Percentiles rank a stretch among this genome's conserved stretches.
Evolutionary conservation across 2,797 vertebrate species (phyloP).

Genomic region (Trachops cirrhosus): DNA sequence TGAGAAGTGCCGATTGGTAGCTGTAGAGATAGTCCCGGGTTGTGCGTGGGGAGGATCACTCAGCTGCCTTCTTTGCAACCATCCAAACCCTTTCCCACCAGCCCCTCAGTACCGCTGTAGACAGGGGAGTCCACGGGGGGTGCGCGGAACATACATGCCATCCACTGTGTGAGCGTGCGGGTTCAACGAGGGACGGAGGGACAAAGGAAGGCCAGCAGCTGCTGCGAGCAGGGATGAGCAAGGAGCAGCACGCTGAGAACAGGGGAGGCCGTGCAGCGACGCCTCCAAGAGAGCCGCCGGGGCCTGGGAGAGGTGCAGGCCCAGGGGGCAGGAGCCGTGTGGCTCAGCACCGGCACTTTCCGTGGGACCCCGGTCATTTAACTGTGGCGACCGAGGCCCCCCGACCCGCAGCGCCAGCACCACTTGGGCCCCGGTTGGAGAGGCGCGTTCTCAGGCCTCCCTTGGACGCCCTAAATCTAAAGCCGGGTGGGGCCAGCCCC

Average conservation of each 20-base stretch:
- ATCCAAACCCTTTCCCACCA: background rate
- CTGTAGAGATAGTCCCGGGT: background rate
- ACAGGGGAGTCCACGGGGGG: background rate
- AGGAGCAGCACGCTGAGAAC: fast-evolving
- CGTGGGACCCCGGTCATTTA: fast-evolving
- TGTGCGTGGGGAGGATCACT: background rate
- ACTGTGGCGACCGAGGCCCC: fast-evolving
- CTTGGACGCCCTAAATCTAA: background rate
- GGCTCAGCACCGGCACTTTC: no score
- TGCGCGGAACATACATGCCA: fast-evolving
- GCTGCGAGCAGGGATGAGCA: fast-evolving
- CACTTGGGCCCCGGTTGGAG: no score
- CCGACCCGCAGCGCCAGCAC: fast-evolving
- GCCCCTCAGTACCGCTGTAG: no score
- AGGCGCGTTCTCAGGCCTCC: background rate
- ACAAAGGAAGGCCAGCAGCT: no score
- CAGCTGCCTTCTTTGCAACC: background rate
- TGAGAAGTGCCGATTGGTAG: background rate
- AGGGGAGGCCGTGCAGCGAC: fast-evolving
- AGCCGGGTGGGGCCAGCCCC: fast-evolving
- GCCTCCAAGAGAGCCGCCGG: no score
- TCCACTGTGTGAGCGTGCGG: fast-evolving
- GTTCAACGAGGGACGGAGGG: background rate
- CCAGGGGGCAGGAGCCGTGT: background rate
- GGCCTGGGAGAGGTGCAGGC: background rate